phyloP scores from a whole-genome alignment of 2,888 invertebrate genomes.

The Tetragonula carbonaria region DNA sequence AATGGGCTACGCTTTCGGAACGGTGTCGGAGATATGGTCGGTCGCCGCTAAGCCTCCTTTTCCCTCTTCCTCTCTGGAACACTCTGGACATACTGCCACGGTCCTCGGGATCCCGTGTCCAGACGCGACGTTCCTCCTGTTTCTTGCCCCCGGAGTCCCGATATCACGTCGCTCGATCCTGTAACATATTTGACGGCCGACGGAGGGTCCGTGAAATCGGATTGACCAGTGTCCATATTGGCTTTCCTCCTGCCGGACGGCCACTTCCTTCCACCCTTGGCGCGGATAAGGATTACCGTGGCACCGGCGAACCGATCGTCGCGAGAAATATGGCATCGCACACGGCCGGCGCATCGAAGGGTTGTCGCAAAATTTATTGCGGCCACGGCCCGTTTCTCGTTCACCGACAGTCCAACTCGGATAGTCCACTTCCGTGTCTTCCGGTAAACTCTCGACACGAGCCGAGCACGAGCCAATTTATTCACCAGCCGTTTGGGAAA shows the following conservation, averaged over 20 bases:
- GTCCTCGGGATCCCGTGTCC: slow-evolving; percentile 33
- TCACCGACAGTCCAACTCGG: neutral
- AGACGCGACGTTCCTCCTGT: slow-evolving; percentile 36
- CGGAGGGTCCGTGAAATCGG: slow-evolving; percentile 79
- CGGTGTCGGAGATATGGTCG: slow-evolving; percentile 59
- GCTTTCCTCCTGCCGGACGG: slow-evolving; percentile 55
- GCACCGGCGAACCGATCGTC: slow-evolving; percentile 10
- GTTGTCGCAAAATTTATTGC: slow-evolving; percentile 27
- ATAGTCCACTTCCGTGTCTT: neutral
- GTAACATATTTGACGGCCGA: slow-evolving; percentile 81
- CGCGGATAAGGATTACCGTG: slow-evolving; percentile 61
- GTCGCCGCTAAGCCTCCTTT: slow-evolving; percentile 50
- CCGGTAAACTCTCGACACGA: slow-evolving; percentile 3
- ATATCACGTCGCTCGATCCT: slow-evolving; percentile 76
- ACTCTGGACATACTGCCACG: neutral
- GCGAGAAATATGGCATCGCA: slow-evolving; percentile 40
- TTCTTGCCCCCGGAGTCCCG: slow-evolving; percentile 21
- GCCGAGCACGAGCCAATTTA: slow-evolving; percentile 39
- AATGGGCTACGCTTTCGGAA: slow-evolving; percentile 59
- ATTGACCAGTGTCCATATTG: slow-evolving; percentile 82
- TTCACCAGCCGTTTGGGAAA: slow-evolving; percentile 25
- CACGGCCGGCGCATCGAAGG: slow-evolving; percentile 6
- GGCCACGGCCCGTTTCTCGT: neutral
- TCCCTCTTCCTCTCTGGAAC: slow-evolving; percentile 23
- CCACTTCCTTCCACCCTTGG: slow-evolving; percentile 48